phyloP scores from a whole-genome alignment of 2,113 vertebrate genomes.

The Calyptommatus sinebrachiatus region DNA sequence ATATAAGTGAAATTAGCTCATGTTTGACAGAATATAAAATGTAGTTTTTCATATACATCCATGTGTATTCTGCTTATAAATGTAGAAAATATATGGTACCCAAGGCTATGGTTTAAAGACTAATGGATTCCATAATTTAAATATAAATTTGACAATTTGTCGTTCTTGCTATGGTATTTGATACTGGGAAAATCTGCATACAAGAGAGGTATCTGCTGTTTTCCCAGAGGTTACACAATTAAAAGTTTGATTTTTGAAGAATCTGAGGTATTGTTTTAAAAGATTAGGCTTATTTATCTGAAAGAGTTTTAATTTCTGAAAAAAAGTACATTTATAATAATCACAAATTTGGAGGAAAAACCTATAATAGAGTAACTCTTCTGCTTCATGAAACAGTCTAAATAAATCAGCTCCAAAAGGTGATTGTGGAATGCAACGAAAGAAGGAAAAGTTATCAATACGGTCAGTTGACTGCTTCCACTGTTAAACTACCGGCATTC shows the following conservation, averaged over 20 bases:
- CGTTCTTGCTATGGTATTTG: neutral
- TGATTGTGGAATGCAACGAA: too few species aligned
- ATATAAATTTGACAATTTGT: slow-evolving; percentile 2
- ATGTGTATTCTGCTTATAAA: neutral
- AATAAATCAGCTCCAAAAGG: too few species aligned
- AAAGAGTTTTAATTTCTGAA: neutral
- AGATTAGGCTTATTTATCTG: neutral
- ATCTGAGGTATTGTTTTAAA: rapidly evolving
- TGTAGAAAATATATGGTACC: neutral
- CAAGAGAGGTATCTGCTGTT: neutral
- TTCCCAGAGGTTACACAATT: too few species aligned
- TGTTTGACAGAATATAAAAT: slow-evolving; percentile 39
- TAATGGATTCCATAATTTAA: slow-evolving; percentile 42
- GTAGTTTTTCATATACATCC: neutral
- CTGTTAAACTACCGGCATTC: too few species aligned
- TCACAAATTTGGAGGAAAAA: too few species aligned
- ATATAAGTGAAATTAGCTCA: slow-evolving; percentile 39
- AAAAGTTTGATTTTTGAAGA: too few species aligned
- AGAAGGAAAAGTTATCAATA: too few species aligned
- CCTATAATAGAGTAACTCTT: too few species aligned
- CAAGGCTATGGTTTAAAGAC: slow-evolving; percentile 47
- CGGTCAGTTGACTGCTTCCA: too few species aligned
- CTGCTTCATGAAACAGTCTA: too few species aligned
- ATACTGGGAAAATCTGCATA: neutral
- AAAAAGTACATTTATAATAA: neutral